phyloP scores from a whole-genome alignment of 2,888 invertebrate genomes.

The Rhamphomyia laevipes region DNA sequence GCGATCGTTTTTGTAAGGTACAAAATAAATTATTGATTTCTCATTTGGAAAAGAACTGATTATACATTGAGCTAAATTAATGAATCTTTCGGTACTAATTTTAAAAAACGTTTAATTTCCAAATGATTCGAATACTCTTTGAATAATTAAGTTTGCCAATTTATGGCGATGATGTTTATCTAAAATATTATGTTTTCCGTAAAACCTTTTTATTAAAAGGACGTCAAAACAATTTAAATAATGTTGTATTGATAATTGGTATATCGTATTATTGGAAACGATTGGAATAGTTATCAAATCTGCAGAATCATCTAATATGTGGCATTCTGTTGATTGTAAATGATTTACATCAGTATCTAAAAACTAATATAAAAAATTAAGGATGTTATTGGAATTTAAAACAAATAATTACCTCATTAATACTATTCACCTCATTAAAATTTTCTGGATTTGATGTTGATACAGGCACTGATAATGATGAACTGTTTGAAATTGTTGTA shows the following conservation, averaged over 20 bases:
- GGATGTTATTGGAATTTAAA: background rate
- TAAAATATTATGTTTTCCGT: background rate
- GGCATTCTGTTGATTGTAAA: background rate
- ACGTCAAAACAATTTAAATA: background rate
- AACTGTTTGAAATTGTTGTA: background rate
- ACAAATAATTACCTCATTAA: background rate
- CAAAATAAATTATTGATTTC: background rate
- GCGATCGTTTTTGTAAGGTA: background rate
- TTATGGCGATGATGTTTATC: background rate
- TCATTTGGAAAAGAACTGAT: background rate
- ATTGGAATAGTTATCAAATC: background rate
- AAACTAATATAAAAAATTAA: background rate
- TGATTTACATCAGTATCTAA: background rate
- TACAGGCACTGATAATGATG: background rate
- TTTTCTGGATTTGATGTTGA: background rate
- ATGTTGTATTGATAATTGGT: background rate
- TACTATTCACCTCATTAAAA: background rate
- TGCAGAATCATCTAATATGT: background rate
- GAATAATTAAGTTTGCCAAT: background rate
- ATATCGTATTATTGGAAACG: background rate
- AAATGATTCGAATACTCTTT: background rate
- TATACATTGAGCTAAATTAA: background rate
- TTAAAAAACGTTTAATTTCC: background rate
- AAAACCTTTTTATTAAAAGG: background rate
- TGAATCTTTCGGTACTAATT: background rate